These are phyloP conservation scores for honey bee (Apis mellifera) DNA, from an alignment of 1,140 invertebrate species.

Conservation along the genomic window Amel_HAv3.1 CM009933.2:6312501-6313000, in stretches of 20 bases:
- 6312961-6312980: not conserved
- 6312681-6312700: too few species aligned
- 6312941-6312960: slow-evolving; percentile 13
- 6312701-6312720: too few species aligned
- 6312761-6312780: not conserved
- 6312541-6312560: slow-evolving; percentile 52
- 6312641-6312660: too few species aligned
- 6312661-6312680: too few species aligned
- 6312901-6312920: not conserved
- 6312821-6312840: not conserved
- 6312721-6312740: not conserved
- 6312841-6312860: slow-evolving; percentile 16
- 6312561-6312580: slow-evolving; percentile 23
- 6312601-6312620: not conserved
- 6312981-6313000: slow-evolving; percentile 14
- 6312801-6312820: too few species aligned
- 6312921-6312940: not conserved
- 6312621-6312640: not conserved
- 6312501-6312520: slow-evolving; percentile 61
- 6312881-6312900: slow-evolving; percentile 20
- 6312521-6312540: slow-evolving; percentile 65
- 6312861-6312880: slow-evolving; percentile 17
- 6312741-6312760: not conserved
- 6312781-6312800: not conserved
- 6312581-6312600: slow-evolving; percentile 22